phyloP scores from a whole-genome alignment of 1,140 invertebrate genomes.

The Galleria mellonella region DNA sequence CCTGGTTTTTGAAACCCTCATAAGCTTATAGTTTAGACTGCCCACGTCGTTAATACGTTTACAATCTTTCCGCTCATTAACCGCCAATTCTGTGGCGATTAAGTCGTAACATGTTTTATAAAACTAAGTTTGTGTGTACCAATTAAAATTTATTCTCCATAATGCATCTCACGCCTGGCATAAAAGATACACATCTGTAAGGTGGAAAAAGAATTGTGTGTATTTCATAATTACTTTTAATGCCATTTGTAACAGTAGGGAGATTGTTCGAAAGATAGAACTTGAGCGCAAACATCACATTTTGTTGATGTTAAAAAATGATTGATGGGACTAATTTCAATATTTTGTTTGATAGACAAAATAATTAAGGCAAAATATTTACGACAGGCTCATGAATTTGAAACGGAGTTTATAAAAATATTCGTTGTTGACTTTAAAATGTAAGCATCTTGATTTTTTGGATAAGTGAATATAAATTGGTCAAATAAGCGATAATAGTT shows the following conservation, averaged over 20 bases:
- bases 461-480: not conserved
- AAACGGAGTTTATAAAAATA: not conserved
- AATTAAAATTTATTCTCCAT: constrained; percentile 56
- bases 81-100: constrained; percentile 49
- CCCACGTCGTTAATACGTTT: constrained; percentile 49
- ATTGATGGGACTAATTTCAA: constrained; percentile 17
- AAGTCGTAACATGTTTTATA: constrained; percentile 57
- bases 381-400: not conserved
- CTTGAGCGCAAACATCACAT: constrained; percentile 28
- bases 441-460: not conserved
- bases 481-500: too few species aligned
- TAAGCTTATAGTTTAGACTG: constrained; percentile 25
- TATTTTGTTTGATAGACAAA: constrained; percentile 13
- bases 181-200: constrained; percentile 41
- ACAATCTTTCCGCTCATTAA: constrained; percentile 64
- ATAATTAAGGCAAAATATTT: constrained; percentile 11
- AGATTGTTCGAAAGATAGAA: constrained; percentile 26
- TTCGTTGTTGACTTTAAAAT: not conserved
- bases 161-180: constrained; percentile 42
- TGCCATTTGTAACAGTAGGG: constrained; percentile 26
- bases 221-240: constrained; percentile 53
- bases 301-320: constrained; percentile 29
- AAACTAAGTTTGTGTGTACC: constrained; percentile 37
- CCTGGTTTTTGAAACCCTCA: constrained; percentile 11
- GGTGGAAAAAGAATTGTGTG: constrained; percentile 43